These are phyloP conservation scores for Trachymyrmex septentrionalis DNA, from an alignment of 1,140 invertebrate species.

Conservation along the genomic window DNA sequence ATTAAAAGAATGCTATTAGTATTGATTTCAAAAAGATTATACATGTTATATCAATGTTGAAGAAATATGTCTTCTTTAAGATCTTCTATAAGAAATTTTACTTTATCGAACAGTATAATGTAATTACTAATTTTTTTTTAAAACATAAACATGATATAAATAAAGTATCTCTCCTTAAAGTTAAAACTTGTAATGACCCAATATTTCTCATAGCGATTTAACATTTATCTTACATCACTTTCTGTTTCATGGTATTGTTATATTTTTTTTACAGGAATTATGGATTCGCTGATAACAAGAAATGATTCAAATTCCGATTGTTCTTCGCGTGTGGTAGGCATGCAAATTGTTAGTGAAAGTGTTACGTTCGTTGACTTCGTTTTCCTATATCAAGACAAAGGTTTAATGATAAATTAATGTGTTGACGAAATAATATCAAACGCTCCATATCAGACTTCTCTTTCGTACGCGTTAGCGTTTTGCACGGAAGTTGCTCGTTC, in stretches of 20 bases:
- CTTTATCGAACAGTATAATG: too few relatives aligned
- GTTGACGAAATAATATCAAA: not conserved
- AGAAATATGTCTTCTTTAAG: too few relatives aligned
- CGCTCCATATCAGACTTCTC: too few relatives aligned
- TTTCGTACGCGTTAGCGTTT: not conserved
- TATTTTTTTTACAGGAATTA: not conserved
- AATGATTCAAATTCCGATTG: not conserved
- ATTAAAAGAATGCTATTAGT: not conserved
- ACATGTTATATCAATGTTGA: too few relatives aligned
- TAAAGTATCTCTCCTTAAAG: too few relatives aligned
- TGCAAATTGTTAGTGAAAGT: not conserved
- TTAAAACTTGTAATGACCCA: too few relatives aligned
- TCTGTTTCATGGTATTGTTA: not conserved
- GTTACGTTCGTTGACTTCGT: too few relatives aligned
- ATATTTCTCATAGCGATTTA: not conserved
- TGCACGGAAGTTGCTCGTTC: not conserved
- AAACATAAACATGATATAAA: too few relatives aligned
- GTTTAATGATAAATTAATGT: not conserved
- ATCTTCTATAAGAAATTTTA: too few relatives aligned
- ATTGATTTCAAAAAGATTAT: too few relatives aligned
- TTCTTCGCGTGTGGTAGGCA: not conserved
- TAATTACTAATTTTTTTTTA: too few relatives aligned
- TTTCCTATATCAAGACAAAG: too few relatives aligned
- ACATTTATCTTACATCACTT: not conserved
- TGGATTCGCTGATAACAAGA: not conserved